A percentile compares a stretch with the other conserved stretches of the same genome.
phyloP scores from a whole-genome alignment of 2,888 invertebrate genomes.

The Nomada goodeniana region DNA sequence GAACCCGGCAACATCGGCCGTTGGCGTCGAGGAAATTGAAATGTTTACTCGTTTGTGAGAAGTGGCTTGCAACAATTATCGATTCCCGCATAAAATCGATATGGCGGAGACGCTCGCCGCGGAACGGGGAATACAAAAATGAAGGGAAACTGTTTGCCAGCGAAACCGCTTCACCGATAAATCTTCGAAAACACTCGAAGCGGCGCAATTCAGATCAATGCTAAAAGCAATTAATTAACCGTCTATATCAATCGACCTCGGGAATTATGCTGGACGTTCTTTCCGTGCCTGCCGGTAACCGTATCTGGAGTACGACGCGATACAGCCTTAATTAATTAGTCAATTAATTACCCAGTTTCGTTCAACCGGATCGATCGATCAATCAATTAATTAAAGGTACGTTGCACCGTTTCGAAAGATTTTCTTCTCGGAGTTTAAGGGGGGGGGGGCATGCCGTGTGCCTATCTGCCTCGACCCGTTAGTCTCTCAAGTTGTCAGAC shows the following conservation, averaged over 20 bases:
- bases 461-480: conserved; percentile 34
- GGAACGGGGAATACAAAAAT: too few relatives aligned
- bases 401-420: conserved; percentile 36
- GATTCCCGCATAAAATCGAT: too few relatives aligned
- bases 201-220: conserved; percentile 26
- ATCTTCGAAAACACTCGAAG: conserved; percentile 25
- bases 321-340: conserved; percentile 59
- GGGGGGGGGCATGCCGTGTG: conserved; percentile 8
- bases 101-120: too few relatives aligned
- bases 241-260: conserved; percentile 40
- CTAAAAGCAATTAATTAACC: conserved; percentile 54
- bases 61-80: too few relatives aligned
- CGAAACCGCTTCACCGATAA: background rate
- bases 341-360: conserved; percentile 61
- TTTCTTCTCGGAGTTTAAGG: conserved; percentile 30
- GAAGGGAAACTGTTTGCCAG: background rate
- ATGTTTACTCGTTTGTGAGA: too few relatives aligned
- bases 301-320: conserved; percentile 37
- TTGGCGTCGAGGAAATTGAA: too few relatives aligned
- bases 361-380: conserved; percentile 31
- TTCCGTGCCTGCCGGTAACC: background rate
- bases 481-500: conserved; percentile 3
- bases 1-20: too few relatives aligned
- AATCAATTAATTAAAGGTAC: conserved; percentile 57
- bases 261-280: conserved; percentile 26